Conservation (phyloP, 2,797 vertebrate species). For the Chelidonichthys spinosus region DNA sequence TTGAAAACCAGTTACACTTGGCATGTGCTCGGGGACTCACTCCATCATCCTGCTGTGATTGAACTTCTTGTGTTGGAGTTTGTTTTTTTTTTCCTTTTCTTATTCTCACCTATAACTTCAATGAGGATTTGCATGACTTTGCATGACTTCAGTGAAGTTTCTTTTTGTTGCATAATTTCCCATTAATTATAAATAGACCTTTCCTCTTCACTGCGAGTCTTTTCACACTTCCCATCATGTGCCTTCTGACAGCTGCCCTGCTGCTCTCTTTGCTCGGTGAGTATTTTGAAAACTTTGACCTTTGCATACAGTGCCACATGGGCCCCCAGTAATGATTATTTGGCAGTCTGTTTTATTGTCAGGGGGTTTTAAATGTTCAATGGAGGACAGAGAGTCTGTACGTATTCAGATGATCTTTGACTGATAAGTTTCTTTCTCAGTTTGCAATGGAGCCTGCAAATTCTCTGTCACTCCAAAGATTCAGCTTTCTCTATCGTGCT, state of each 20-base stretch:
- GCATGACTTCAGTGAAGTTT: not conserved
- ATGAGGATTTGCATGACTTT: slow-evolving; percentile 3
- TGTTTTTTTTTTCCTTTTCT: too few species aligned
- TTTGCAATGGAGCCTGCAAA: too few species aligned
- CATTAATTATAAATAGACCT: not conserved
- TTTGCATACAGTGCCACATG: not conserved
- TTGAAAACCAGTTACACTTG: slow-evolving; percentile 43
- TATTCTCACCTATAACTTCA: not conserved
- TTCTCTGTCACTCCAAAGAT: not conserved
- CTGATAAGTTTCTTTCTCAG: not conserved
- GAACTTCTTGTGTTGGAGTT: not conserved
- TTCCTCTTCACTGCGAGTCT: slow-evolving; percentile 6
- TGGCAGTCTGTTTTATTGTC: not conserved
- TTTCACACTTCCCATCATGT: slow-evolving; percentile 71
- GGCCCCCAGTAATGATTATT: not conserved
- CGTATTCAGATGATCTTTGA: not conserved
- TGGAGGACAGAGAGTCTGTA: not conserved
- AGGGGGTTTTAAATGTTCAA: slow-evolving; percentile 10
- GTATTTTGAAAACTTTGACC: slow-evolving; percentile 51
- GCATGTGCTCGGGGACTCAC: slow-evolving; percentile 24
- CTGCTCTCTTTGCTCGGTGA: slow-evolving; percentile 78
- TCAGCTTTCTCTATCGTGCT: slow-evolving; percentile 5
- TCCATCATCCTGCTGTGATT: not conserved
- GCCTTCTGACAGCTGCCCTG: slow-evolving; percentile 58
- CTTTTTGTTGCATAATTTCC: not conserved